Evolutionary conservation across 2,888 invertebrate species (phyloP), one percentile per base, ranked within the genome.

Genomic region (Drosophila stalkeri): DNA sequence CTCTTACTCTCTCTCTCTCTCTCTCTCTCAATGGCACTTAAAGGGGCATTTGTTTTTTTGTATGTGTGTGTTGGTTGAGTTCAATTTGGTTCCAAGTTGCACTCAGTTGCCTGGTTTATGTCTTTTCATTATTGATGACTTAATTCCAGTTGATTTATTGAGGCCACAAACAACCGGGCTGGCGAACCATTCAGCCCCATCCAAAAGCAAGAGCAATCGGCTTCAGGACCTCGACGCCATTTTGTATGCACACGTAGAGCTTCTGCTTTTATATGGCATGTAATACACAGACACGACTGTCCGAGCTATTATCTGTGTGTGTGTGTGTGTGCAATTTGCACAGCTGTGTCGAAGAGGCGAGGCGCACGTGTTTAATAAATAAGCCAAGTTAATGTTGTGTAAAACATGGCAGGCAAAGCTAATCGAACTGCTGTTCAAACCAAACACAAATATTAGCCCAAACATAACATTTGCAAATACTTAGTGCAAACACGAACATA

Each of bases 121-220:
- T 81, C 84, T 81, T 86, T 79, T 68, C 78, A 86, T 90, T 91
- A 90, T 90, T 90, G 91, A 90, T 91, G 90, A 82, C 90, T 90
- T 89, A 90, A 91, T 90, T 90, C 89, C 81, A 59, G 79, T 83
- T 90, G 91, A 90, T 90, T 89, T 90, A 90, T 91, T 86, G 82
- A 84, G 80, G 84, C 80, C 78, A 82, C 80, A 84, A 77, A 74
- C 79, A 77, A 71, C 77, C 77, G 77, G 72, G 70, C 67, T 35
- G 47, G 20, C 35, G 5, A 12, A 43, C 63, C 75, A 75, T 62
- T 61, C 63, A 65, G 75, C 61, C 55, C 52, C 51, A 64, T 33
- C 54, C 66, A 51, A 63, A 39, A 68, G 64, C 27, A 27, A 27
- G 64, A 74, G 64, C 57, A 35, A 27, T 23, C 39, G 46, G 37